Base-by-base conservation (phyloP, 1,140 invertebrate genomes). In the Heliconius nattereri region DNA sequence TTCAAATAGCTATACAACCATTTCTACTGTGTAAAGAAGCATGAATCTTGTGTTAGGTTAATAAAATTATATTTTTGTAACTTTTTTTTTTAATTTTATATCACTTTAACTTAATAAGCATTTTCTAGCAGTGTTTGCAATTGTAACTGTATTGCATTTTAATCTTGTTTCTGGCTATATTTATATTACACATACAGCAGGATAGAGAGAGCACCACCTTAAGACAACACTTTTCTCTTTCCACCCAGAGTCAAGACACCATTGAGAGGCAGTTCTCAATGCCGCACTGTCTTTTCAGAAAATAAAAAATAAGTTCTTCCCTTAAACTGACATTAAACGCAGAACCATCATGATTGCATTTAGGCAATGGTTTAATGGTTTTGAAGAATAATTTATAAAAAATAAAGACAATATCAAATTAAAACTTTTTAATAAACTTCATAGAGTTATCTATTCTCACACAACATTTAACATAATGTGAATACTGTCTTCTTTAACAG, bases 21-120 rank as follows among this genome's bases (percentile, higher is more conserved):
- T 93, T 94, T 87, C 89, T 95, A 57, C 78, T 92, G n/a, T 94
- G 94, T 89, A 94, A 94, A 82, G 95, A 95, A 88, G 87, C 92
- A 89, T 87, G 82, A 82, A 82, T 84, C 66, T 81, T 29, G 71
- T 76, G 32, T 54, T 75, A 23, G 23, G n/a, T 75, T 49, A 81
- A 75, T 78, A 78, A 78, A 81, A 7, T 26, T 75, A 54, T 75
- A 57, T 23, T 76, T 73, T 76, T 60, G 11, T 80, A 73, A 29
- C 16, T 26, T 29, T 26, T 66, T 11, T 66, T 66, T 66, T 66
- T 29, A 6, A 29, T 23, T 26, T 66, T 26, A 13, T 66, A 29
- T 26, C 13, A 66, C 13, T 7, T 57, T 23, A 60, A 9, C n/a
- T 60, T 23, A 11, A 45, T 16, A 45, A 45, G 16, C 40, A 45